Conservation (phyloP, 2,888 invertebrate species). For the Yponomeuta evonymella region DNA sequence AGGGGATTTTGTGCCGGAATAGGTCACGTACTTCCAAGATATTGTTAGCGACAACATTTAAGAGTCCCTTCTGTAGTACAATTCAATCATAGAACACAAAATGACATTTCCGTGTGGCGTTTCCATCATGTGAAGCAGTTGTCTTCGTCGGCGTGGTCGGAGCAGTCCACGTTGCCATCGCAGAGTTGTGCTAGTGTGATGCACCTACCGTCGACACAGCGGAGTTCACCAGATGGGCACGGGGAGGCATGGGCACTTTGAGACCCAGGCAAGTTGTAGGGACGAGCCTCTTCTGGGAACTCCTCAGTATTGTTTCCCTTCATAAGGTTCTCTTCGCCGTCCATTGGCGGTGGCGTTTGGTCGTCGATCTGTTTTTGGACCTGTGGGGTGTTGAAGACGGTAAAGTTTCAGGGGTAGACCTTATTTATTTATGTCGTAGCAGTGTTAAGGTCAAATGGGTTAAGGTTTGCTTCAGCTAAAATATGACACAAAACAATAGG, state of each 20-base stretch:
- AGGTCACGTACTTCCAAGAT: not conserved
- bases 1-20: not conserved
- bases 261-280: not conserved
- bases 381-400: not conserved
- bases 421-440: not conserved
- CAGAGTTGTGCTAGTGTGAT: conserved; percentile 79
- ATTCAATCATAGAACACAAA: not conserved
- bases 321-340: not conserved
- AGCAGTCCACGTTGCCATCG: conserved; percentile 77
- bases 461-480: not conserved
- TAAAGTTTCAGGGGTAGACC: not conserved
- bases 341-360: conserved; percentile 9
- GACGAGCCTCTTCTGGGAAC: not conserved
- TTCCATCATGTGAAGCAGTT: conserved; percentile 75
- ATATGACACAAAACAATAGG: not conserved
- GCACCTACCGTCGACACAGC: conserved; percentile 80
- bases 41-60: not conserved
- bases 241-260: conserved; percentile 60
- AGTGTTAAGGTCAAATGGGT: not conserved
- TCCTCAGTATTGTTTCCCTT: not conserved
- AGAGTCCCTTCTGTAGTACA: not conserved
- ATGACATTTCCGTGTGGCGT: not conserved
- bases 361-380: conserved; percentile 15
- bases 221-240: conserved; percentile 72
- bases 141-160: conserved; percentile 79